Base-by-base conservation (phyloP, 2,888 invertebrate species). In the Hedychridium roseum region DNA sequence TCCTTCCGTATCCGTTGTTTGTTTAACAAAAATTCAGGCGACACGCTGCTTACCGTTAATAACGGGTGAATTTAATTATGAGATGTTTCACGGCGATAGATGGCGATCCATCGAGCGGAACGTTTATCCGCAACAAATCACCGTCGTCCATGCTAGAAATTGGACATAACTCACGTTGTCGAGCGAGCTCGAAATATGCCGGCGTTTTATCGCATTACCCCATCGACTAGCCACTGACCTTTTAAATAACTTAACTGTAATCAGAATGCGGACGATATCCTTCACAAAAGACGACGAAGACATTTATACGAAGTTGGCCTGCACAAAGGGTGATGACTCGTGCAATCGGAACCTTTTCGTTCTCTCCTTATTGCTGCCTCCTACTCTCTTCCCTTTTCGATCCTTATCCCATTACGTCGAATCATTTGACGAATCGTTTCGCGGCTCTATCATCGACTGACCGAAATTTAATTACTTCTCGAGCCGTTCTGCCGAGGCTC, bases 291-390 rank as follows among this genome's bases (percentile, higher is more conserved):
- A 30, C n/a, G n/a, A n/a, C n/a, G n/a, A n/a, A n/a, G n/a, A n/a
- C n/a, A n/a, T 32, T 34, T 28, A 40, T 42, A 39, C 34, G 41
- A 47, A 45, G 43, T 37, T 41, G 15, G 15, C 16, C 16, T 30
- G 32, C 41, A 39, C n/a, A n/a, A n/a, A 48, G 48, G 50, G 43
- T 47, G 50, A 50, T 60, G 46, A 59, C 55, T 49, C 23, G 23
- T 12, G 43, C 23, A 4, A 12, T 16, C 14, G 32, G 18, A 21
- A 17, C 28, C 31, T 37, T 23, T 16, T 17, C 37, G 28, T 23
- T 23, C 26, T 16, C 28, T 40, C 34, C 37, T 34, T 28, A 32
- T 43, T 30, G 27, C 43, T n/a, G 39, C 43, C 2, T 41, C 15
- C 20, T 30, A 34, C 39, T 42, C 40, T 56, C 42, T 42, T 32